Conservation (phyloP, 2,797 vertebrate species). For the Mareca penelope region DNA sequence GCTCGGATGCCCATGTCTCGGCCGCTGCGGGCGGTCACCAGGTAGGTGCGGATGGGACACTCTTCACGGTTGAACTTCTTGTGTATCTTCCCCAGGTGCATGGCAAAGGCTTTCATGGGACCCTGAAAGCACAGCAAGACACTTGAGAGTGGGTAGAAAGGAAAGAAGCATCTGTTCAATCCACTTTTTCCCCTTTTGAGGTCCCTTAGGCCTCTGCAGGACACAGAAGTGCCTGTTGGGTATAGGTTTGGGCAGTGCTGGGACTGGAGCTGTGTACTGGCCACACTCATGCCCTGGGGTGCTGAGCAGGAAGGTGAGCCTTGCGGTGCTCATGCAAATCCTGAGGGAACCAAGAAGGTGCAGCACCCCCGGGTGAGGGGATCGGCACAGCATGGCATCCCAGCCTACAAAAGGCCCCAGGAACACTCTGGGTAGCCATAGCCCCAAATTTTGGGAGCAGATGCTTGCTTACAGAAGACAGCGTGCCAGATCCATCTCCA, state of each 20-base stretch:
- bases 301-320: background rate
- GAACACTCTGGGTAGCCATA: background rate
- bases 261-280: background rate
- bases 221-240: background rate
- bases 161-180: background rate
- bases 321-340: background rate
- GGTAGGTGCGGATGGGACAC: constrained; percentile 73
- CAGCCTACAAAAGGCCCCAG: background rate
- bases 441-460: background rate
- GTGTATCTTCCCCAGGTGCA: constrained; percentile 74
- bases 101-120: constrained; percentile 76
- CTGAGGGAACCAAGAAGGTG: background rate
- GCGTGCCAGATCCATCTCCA: background rate
- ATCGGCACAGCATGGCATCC: background rate
- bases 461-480: background rate
- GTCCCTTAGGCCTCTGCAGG: background rate
- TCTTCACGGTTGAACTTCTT: constrained; percentile 71
- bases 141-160: background rate
- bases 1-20: constrained; percentile 73
- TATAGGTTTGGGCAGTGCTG: background rate
- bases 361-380: background rate
- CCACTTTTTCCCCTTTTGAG: background rate
- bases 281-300: background rate
- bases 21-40: constrained; percentile 72
- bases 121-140: constrained; percentile 65